These are phyloP conservation scores for Steatornis caripensis DNA, from an alignment of 2,113 vertebrate genomes.

Conservation along the genomic window DNA sequence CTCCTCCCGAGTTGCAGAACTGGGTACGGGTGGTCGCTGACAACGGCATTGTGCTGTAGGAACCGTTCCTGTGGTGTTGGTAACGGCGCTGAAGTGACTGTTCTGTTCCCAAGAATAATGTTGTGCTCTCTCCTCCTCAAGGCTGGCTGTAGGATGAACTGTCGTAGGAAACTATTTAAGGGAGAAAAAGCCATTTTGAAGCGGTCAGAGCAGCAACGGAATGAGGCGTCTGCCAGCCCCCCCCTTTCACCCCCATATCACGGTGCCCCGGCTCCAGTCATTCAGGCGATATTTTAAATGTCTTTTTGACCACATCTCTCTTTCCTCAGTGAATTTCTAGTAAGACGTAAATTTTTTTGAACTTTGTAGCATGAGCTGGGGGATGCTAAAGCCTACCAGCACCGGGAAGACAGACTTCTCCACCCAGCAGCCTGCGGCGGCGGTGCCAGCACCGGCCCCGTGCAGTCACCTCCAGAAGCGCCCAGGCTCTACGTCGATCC, in stretches of 20 bases:
- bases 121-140: not conserved
- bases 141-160: not conserved
- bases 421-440: fast-evolving
- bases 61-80: not conserved
- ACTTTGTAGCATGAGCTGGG: not conserved
- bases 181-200: not conserved
- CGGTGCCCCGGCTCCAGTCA: not conserved
- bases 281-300: not conserved
- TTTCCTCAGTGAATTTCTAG: not conserved
- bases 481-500: not conserved
- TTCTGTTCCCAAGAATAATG: not conserved
- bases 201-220: not conserved
- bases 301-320: not conserved
- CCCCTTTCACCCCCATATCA: fast-evolving
- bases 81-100: not conserved
- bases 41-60: not conserved
- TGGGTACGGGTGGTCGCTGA: not conserved
- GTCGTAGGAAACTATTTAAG: not conserved
- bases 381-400: not conserved
- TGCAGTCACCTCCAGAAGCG: not conserved
- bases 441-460: fast-evolving
- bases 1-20: not conserved
- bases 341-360: not conserved
- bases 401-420: not conserved
- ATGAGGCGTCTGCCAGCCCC: not conserved